A percentile compares a stretch with the other conserved stretches of the same genome.
These are phyloP conservation scores for Garrulus glandarius DNA, from an alignment of 2,797 vertebrate genomes.

Conservation along the genomic window DNA sequence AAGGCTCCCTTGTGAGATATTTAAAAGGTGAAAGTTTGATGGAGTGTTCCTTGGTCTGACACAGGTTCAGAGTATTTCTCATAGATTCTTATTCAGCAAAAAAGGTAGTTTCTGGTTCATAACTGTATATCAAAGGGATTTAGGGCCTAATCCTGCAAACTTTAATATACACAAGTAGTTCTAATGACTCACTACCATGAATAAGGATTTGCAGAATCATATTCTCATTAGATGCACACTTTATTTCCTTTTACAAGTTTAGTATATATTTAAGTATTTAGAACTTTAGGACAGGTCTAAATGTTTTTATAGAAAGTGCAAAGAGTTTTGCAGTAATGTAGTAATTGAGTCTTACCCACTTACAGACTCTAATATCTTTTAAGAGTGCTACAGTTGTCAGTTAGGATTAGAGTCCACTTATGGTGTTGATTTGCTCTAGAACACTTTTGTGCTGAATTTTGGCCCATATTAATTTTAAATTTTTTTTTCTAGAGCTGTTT, in stretches of 20 bases:
- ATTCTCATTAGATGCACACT: not conserved
- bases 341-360: not conserved
- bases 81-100: slow-evolving; percentile 20
- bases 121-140: slow-evolving; percentile 32
- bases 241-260: not conserved
- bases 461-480: not conserved
- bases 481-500: not conserved
- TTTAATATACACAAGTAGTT: slow-evolving; percentile 25
- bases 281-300: not conserved
- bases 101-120: not conserved
- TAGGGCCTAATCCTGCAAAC: slow-evolving; percentile 31
- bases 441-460: not conserved
- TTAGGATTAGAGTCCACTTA: not conserved
- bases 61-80: slow-evolving; percentile 36
- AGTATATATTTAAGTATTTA: not conserved
- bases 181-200: not conserved
- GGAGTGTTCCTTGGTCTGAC: slow-evolving; percentile 49
- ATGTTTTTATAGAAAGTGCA: not conserved
- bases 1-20: slow-evolving; percentile 60
- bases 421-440: not conserved
- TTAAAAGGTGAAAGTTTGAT: slow-evolving; percentile 69
- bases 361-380: not conserved
- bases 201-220: slow-evolving; percentile 4
- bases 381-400: slow-evolving; percentile 16
- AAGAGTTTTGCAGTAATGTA: not conserved